Conservation (phyloP, 2,888 invertebrate species). For the Vandiemenella viatica region DNA sequence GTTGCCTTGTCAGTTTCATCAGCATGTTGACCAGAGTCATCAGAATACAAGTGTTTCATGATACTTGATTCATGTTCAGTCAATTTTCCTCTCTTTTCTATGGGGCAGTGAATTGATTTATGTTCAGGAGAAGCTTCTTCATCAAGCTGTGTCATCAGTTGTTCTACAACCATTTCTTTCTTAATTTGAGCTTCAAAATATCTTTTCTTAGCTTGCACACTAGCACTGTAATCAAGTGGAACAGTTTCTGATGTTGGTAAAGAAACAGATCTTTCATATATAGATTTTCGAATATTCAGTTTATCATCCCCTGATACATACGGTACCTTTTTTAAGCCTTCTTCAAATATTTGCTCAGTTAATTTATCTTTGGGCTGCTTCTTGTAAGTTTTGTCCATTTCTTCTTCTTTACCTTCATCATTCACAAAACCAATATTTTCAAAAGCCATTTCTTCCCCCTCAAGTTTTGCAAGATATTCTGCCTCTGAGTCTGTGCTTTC, state of each 20-base stretch:
- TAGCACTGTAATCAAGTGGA: conserved; percentile 36
- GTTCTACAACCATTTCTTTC: conserved; percentile 39
- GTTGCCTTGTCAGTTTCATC: no score
- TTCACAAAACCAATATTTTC: conserved; percentile 29
- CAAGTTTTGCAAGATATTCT: conserved; percentile 20
- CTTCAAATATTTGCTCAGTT: no score
- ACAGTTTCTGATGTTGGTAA: conserved; percentile 31
- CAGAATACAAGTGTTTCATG: no score
- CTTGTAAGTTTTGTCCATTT: conserved; percentile 20
- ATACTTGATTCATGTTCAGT: no score
- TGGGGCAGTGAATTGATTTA: conserved; percentile 27
- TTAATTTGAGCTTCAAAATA: conserved; percentile 45
- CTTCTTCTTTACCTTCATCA: conserved; percentile 14
- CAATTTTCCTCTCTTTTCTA: no score
- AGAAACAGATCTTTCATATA: conserved; percentile 34
- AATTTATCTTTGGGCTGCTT: conserved; percentile 7
- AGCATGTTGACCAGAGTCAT: no score
- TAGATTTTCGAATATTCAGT: conserved; percentile 21
- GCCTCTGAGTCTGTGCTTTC: conserved; percentile 21
- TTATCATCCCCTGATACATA: conserved; percentile 13
- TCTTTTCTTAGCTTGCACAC: conserved; percentile 38
- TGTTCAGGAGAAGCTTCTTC: conserved; percentile 33
- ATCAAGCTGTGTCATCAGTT: conserved; percentile 32
- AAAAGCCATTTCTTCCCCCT: conserved; percentile 24
- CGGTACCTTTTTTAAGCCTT: no score